phyloP scores from a whole-genome alignment of 2,797 vertebrate species.

The Schizopygopsis pylzovi region DNA sequence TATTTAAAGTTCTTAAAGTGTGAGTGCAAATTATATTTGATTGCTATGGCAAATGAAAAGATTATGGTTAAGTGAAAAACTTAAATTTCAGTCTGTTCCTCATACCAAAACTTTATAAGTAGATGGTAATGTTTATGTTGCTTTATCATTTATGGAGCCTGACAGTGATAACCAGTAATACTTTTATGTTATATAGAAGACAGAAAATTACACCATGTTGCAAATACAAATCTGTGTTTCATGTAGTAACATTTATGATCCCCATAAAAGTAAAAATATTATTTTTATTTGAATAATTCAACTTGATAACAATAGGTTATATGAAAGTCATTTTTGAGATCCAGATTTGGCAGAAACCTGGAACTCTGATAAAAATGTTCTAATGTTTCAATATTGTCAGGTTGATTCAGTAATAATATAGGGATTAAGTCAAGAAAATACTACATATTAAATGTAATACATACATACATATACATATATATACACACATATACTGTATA shows the following conservation, averaged over 20 bases:
- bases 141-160: not conserved
- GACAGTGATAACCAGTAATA: not conserved
- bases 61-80: not conserved
- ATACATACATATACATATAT: too few relatives aligned
- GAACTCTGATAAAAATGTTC: not conserved
- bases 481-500: too few relatives aligned
- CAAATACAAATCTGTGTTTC: not conserved
- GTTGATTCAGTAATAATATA: too few relatives aligned
- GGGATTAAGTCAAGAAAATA: too few relatives aligned
- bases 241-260: not conserved
- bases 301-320: not conserved
- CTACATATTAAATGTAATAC: too few relatives aligned
- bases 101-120: not conserved
- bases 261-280: not conserved
- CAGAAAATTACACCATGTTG: not conserved
- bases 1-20: not conserved
- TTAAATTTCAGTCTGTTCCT: not conserved
- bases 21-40: not conserved
- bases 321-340: not conserved
- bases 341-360: not conserved
- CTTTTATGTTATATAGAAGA: not conserved
- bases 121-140: not conserved
- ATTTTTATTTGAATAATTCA: not conserved
- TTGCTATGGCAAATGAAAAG: not conserved
- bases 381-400: too few relatives aligned